phyloP scores from a whole-genome alignment of 2,113 vertebrate species.

The Holacanthus passer region DNA sequence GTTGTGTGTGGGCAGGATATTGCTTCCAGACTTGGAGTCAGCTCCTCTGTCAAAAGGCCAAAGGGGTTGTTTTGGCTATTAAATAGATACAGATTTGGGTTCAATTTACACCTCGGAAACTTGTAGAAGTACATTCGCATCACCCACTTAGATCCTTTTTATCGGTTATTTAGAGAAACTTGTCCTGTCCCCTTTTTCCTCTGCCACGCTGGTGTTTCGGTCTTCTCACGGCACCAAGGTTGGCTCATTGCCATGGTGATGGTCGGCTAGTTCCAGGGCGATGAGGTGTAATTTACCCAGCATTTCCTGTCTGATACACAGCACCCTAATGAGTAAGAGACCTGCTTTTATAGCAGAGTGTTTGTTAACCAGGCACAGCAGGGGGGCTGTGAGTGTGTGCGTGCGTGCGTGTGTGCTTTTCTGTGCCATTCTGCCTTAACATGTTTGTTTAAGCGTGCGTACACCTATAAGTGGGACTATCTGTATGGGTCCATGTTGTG shows the following conservation, averaged over 20 bases:
- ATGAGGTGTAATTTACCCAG: slow-evolving; percentile 80
- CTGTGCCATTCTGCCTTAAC: slow-evolving; percentile 14
- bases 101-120: slow-evolving; percentile 38
- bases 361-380: slow-evolving; percentile 71
- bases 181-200: slow-evolving; percentile 18
- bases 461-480: slow-evolving; percentile 45
- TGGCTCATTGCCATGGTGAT: slow-evolving; percentile 78
- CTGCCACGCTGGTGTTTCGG: slow-evolving; percentile 39
- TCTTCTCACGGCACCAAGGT: slow-evolving; percentile 72
- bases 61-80: slow-evolving; percentile 31
- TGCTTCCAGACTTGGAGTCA: slow-evolving; percentile 72
- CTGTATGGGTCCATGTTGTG: slow-evolving; percentile 19
- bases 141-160: not conserved
- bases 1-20: slow-evolving; percentile 75
- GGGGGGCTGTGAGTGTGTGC: slow-evolving; percentile 20
- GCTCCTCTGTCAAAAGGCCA: slow-evolving; percentile 53
- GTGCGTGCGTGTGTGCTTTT: slow-evolving; percentile 24
- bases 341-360: slow-evolving; percentile 75
- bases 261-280: slow-evolving; percentile 70
- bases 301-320: slow-evolving; percentile 82
- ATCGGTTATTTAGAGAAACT: not conserved
- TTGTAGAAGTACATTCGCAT: slow-evolving; percentile 2
- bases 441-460: slow-evolving; percentile 30
- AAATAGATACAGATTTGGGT: slow-evolving; percentile 50
- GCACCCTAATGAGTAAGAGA: slow-evolving; percentile 77